These are phyloP conservation scores for Idaea straminata DNA, from an alignment of 2,888 invertebrate genomes.

Conservation along the genomic window DNA sequence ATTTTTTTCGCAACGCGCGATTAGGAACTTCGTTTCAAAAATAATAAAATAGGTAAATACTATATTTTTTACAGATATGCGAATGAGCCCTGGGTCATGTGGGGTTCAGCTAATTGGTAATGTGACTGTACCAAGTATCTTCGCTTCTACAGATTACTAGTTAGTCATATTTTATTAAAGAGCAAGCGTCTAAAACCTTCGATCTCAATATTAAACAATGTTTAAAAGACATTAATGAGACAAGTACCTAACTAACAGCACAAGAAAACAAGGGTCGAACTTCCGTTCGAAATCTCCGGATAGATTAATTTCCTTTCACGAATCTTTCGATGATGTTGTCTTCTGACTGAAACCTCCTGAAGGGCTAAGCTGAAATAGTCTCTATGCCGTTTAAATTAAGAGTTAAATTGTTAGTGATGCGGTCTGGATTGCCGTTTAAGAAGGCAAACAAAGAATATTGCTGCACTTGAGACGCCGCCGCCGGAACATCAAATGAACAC, in stretches of 20 bases:
- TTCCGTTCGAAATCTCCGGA: not conserved
- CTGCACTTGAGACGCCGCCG: slow-evolving; percentile 1
- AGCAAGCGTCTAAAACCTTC: no score
- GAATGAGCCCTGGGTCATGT: no score
- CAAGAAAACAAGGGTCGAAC: not conserved
- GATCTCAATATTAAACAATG: no score
- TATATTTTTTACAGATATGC: no score
- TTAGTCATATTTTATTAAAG: no score
- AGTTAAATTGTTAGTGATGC: not conserved
- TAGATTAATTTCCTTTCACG: not conserved
- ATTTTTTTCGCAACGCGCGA: no score
- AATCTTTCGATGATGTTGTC: not conserved
- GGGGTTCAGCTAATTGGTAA: no score
- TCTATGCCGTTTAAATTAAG: not conserved
- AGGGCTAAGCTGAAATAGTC: not conserved
- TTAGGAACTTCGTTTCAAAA: no score
- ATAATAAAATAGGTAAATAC: no score
- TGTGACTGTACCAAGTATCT: no score
- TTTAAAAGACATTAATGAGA: not conserved
- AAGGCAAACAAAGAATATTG: not conserved
- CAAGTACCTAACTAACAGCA: not conserved
- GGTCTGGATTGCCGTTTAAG: not conserved
- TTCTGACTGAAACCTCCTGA: not conserved
- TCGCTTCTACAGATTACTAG: no score
- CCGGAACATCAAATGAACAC: not conserved